phyloP scores from a whole-genome alignment of 2,888 invertebrate genomes.

The Opisthograptis luteolata region DNA sequence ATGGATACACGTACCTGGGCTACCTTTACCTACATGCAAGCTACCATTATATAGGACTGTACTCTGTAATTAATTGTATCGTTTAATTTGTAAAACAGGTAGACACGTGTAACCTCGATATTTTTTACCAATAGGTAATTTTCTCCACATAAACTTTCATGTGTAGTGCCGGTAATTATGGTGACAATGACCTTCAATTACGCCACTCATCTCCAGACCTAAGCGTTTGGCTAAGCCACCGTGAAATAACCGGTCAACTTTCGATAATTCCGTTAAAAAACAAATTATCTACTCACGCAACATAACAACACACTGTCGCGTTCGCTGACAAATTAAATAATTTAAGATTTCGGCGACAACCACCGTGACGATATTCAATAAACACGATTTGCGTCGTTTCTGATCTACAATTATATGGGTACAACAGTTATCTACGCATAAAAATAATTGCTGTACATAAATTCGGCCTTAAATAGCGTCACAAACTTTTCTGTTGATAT shows the following conservation, averaged over 20 bases:
- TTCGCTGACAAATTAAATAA: slow-evolving; percentile 41
- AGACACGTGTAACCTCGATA: slow-evolving; percentile 3
- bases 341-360: slow-evolving; percentile 41
- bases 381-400: slow-evolving; percentile 38
- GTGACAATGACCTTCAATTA: slow-evolving; percentile 39
- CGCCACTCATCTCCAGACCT: slow-evolving; percentile 31
- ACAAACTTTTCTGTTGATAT: slow-evolving; percentile 15
- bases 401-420: slow-evolving; percentile 37
- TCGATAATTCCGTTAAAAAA: slow-evolving; percentile 39
- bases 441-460: slow-evolving; percentile 35
- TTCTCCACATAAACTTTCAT: slow-evolving; percentile 21
- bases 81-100: neutral
- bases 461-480: slow-evolving; percentile 25
- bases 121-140: slow-evolving; percentile 14
- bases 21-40: too few relatives aligned
- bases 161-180: slow-evolving; percentile 21
- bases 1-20: too few relatives aligned
- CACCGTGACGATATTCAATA: slow-evolving; percentile 42
- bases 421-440: slow-evolving; percentile 38
- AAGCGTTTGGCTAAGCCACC: slow-evolving; percentile 33
- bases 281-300: slow-evolving; percentile 35
- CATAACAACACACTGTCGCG: slow-evolving; percentile 36
- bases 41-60: too few relatives aligned
- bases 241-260: slow-evolving; percentile 44
- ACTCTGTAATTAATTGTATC: neutral